Percentiles rank a stretch among this genome's conserved stretches.
Conservation (phyloP, 2,113 vertebrate species). For the Sporophila hypoxantha region DNA sequence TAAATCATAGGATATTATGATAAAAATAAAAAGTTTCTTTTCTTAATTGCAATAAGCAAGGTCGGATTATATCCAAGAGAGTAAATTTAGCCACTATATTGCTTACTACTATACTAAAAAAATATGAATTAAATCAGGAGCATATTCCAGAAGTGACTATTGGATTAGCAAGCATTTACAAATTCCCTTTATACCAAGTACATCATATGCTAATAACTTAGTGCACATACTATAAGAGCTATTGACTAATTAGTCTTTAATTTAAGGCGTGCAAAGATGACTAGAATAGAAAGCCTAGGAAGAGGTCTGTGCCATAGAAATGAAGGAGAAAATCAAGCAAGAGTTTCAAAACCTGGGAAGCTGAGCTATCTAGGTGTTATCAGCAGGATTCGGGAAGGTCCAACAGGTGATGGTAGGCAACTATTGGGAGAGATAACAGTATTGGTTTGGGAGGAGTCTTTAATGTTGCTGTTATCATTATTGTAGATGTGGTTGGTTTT, state of each 20-base stretch:
- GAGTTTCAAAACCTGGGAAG: not conserved
- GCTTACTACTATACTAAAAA: not conserved
- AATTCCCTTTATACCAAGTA: not conserved
- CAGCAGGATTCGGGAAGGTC: not conserved
- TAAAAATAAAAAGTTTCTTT: not conserved
- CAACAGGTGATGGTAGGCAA: not conserved
- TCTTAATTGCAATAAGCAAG: not conserved
- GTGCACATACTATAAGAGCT: not conserved
- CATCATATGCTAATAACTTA: not conserved
- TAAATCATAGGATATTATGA: not conserved
- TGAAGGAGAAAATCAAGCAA: not conserved
- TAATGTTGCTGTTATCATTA: not conserved
- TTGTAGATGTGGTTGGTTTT: not conserved
- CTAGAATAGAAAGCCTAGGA: not conserved
- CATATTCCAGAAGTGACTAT: not conserved
- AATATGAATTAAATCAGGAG: constrained; percentile 4
- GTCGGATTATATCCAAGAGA: not conserved
- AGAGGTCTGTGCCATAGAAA: not conserved
- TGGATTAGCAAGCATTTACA: not conserved
- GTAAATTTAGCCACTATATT: not conserved
- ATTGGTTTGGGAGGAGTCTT: not conserved
- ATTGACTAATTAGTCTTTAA: not conserved
- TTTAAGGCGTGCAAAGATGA: not conserved
- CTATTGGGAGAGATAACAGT: not conserved
- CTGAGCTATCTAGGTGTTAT: not conserved